phyloP scores from a whole-genome alignment of 2,888 invertebrate genomes.

The Cephonodes hylas region DNA sequence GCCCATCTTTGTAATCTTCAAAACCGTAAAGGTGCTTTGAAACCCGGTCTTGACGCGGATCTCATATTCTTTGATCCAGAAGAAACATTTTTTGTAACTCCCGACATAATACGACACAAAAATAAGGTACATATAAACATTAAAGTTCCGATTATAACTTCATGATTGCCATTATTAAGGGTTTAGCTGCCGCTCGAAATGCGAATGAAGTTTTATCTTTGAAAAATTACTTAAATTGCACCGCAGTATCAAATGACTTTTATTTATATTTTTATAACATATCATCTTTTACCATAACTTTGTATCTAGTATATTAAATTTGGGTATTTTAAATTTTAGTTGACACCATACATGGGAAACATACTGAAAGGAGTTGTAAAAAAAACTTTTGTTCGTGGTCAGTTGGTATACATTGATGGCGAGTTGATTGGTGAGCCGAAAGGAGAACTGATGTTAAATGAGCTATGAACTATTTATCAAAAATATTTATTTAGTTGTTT shows the following conservation, averaged over 20 bases:
- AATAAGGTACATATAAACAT: constrained; percentile 80
- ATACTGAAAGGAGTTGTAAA: constrained; percentile 82
- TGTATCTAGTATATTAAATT: not conserved
- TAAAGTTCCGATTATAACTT: not conserved
- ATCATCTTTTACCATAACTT: not conserved
- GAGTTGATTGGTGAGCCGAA: constrained; percentile 55
- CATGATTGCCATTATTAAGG: not conserved
- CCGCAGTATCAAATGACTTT: not conserved
- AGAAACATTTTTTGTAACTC: constrained; percentile 77
- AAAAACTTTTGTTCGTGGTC: constrained; percentile 84
- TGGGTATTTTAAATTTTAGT: constrained; percentile 47
- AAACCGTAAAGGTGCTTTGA: constrained; percentile 82
- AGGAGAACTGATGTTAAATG: constrained; percentile 71
- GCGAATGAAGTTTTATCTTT: too few species aligned
- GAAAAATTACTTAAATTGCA: too few species aligned
- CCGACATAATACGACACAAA: constrained; percentile 83
- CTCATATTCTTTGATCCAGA: constrained; percentile 87
- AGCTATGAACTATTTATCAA: constrained; percentile 21
- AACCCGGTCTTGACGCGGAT: constrained; percentile 85
- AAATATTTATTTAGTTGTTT: too few species aligned
- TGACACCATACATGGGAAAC: constrained; percentile 84
- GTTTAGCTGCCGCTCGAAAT: too few species aligned
- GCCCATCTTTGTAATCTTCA: constrained; percentile 83
- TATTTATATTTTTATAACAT: not conserved
- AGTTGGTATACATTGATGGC: constrained; percentile 79